Conservation (phyloP, 1,140 invertebrate species). For the Metopolophium dirhodum region DNA sequence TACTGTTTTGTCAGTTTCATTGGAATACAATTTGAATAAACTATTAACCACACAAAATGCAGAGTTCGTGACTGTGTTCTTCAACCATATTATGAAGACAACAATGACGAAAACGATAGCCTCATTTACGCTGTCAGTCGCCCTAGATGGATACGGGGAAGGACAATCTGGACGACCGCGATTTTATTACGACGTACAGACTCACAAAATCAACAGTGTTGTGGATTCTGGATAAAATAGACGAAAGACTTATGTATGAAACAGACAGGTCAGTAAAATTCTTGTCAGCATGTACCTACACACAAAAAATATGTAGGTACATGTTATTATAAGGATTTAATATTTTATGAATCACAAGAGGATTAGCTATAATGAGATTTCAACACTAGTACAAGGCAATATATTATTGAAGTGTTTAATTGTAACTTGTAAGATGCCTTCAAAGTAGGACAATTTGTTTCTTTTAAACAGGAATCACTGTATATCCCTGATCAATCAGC, state of each 20-base stretch:
- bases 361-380: no score
- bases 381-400: no score
- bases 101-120: neutral
- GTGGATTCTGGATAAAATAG: slow-evolving; percentile 29
- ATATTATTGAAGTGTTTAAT: neutral
- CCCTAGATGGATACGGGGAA: slow-evolving; percentile 21
- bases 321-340: no score
- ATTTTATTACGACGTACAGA: slow-evolving; percentile 23
- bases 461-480: slow-evolving; percentile 52
- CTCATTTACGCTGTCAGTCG: slow-evolving; percentile 5
- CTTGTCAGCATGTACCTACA: no score
- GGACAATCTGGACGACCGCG: neutral
- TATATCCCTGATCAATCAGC: slow-evolving; percentile 43
- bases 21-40: no score
- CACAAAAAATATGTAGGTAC: no score
- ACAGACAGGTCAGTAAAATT: slow-evolving; percentile 26
- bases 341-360: no score
- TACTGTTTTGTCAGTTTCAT: no score
- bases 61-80: neutral
- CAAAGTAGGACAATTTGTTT: slow-evolving; percentile 28
- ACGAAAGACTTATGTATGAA: neutral
- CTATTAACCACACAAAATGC: neutral
- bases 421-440: neutral
- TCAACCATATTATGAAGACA: neutral
- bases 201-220: slow-evolving; percentile 20